Conservation (phyloP, 2,797 vertebrate genomes). For the Acanthurus tractus region DNA sequence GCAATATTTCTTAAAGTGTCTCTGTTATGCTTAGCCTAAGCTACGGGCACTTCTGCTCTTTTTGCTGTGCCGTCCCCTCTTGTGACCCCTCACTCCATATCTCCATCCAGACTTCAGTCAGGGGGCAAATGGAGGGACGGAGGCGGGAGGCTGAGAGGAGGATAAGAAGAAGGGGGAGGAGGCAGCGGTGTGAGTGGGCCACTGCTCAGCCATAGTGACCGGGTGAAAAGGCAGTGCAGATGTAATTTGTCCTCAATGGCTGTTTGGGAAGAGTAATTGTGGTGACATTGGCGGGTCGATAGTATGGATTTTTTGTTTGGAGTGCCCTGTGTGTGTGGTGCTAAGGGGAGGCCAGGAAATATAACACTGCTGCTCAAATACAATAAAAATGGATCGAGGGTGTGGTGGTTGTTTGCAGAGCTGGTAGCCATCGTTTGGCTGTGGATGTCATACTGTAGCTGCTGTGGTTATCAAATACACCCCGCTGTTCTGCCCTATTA, state of each 20-base stretch:
- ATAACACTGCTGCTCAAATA: conserved; percentile 97
- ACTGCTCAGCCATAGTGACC: conserved; percentile 95
- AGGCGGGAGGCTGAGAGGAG: conserved; percentile 74
- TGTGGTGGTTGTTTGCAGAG: conserved; percentile 94
- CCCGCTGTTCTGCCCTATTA: conserved; percentile 84
- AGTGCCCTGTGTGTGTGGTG: conserved; percentile 99
- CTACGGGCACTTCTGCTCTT: conserved; percentile 36
- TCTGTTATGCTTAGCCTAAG: conserved; percentile 37
- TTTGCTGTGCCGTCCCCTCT: conserved; percentile 57
- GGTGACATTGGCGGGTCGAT: conserved; percentile 99
- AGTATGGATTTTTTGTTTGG: conserved; percentile 99
- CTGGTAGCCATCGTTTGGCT: conserved; percentile 92
- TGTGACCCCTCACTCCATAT: conserved; percentile 61
- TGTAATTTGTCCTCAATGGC: conserved; percentile 99
- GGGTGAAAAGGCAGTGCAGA: conserved; percentile 99
- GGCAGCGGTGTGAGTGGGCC: conserved; percentile 84
- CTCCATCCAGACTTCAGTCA: conserved; percentile 63
- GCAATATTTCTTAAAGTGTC: conserved; percentile 65
- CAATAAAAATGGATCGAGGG: conserved; percentile 99
- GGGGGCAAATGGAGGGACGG: conserved; percentile 73
- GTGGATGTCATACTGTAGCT: conserved; percentile 92
- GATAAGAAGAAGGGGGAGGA: conserved; percentile 53
- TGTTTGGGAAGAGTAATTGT: conserved; percentile 99
- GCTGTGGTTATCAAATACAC: conserved; percentile 91
- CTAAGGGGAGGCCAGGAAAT: conserved; percentile 98